Evolutionary conservation across 2,888 invertebrate species (phyloP).

Genomic region (Netelia melanura): DNA sequence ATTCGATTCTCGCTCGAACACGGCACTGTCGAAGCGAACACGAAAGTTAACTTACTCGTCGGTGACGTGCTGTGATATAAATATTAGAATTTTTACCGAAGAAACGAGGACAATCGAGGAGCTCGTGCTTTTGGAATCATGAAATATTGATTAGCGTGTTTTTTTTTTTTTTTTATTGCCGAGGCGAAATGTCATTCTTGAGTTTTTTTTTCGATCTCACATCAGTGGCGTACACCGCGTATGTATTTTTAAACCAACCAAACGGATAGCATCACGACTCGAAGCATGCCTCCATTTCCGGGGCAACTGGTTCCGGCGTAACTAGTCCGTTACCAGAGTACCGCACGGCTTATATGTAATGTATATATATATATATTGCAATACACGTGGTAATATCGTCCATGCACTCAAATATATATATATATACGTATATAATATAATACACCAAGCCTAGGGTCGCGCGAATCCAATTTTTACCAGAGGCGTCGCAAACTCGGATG

Average conservation of each 20-base stretch:
- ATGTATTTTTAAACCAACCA: not conserved
- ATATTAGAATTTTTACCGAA: no score
- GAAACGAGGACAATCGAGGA: no score
- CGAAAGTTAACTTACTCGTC: no score
- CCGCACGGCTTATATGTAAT: not conserved
- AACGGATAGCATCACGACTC: not conserved
- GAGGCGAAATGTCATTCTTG: not conserved
- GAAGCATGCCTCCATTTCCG: not conserved
- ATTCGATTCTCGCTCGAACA: no score
- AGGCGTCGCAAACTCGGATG: slow-evolving; percentile 32
- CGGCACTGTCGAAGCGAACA: no score
- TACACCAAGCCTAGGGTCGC: slow-evolving; percentile 35
- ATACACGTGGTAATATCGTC: slow-evolving; percentile 32
- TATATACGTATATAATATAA: slow-evolving; percentile 24
- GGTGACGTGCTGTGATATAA: no score
- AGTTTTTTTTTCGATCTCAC: not conserved
- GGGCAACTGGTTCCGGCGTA: slow-evolving; percentile 14
- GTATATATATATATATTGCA: slow-evolving; percentile 8
- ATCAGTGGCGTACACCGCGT: not conserved
- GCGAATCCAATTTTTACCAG: slow-evolving; percentile 70
- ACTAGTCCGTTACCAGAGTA: slow-evolving; percentile 21
- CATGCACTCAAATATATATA: slow-evolving; percentile 38
- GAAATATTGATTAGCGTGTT: not conserved
- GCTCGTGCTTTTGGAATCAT: not conserved
- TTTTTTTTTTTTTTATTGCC: not conserved